Base-by-base conservation (phyloP, 2,797 vertebrate genomes). In the Nyctibius grandis region DNA sequence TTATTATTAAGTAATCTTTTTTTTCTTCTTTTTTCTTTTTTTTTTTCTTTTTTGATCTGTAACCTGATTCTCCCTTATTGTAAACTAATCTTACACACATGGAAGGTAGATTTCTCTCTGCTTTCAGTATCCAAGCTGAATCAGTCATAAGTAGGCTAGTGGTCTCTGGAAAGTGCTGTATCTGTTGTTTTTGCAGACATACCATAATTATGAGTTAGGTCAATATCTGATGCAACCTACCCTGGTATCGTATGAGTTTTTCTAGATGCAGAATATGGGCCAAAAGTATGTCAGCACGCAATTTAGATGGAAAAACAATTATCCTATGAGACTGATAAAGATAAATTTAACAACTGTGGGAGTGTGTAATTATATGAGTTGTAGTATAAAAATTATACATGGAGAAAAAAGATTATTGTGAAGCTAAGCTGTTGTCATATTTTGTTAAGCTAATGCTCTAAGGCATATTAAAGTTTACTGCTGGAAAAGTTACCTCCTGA, bases 11-110 rank as follows among this genome's bases (percentile, higher is more conserved):
- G 29, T 74, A 48, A 15, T 20, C 4, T 13, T 25, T 5, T 18
- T 18, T 14, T 12, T 2, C 1, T 1, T 5, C 12, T 18, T 9
- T 17, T 18, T 14, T 17, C 34, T 31, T 8, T 2, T 5, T 33
- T 9, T 17, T 34, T 14, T 11, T 22, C 23, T 8, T 8, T 47
- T 57, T 47, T 70, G 7, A 26, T 48, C 18, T 54, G 12, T 67
- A 44, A 78, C 9, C 9, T 61, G 6, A 44, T 78, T 68, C 9
- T 38, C 40, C 11, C 5, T 60, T 38, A 12, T 31, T 45, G 26
- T 48, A 61, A 67, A 73, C 28, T 53, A 36, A 15, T 33, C 18
- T 60, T 31, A 36, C 17, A 60, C 3, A 5, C 28, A 18, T 11
- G 6, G 36, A 70, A 70, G 29, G 13, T 38, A 64, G 12, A 48